These are phyloP conservation scores for Drosophila quinaria DNA, from an alignment of 2,888 invertebrate species.

Conservation along the genomic window DNA sequence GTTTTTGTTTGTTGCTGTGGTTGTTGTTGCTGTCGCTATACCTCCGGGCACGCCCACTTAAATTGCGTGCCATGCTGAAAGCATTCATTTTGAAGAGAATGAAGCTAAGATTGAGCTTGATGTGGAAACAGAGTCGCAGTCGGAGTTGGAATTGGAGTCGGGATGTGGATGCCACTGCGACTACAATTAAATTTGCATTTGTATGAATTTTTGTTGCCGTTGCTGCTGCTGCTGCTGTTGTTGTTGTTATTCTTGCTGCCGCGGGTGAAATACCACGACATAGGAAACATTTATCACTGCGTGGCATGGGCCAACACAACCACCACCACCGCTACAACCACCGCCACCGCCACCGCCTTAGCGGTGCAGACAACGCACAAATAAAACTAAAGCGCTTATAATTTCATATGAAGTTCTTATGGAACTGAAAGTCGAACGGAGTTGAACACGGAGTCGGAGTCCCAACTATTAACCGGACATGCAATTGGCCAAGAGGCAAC, in stretches of 20 bases:
- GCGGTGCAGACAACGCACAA: conserved; percentile 68
- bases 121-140: conserved; percentile 43
- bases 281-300: conserved; percentile 85
- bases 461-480: conserved; percentile 77
- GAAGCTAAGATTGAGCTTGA: conserved; percentile 58
- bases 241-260: conserved; percentile 52
- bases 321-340: conserved; percentile 25
- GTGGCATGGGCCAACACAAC: conserved; percentile 43
- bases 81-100: conserved; percentile 77
- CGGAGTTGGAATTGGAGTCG: conserved; percentile 18
- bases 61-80: conserved; percentile 84
- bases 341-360: conserved; percentile 55
- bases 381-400: conserved; percentile 84
- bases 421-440: conserved; percentile 34
- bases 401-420: conserved; percentile 82
- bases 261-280: conserved; percentile 79
- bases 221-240: conserved; percentile 39
- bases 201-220: conserved; percentile 74
- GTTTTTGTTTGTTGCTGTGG: conserved; percentile 28
- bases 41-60: conserved; percentile 83
- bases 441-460: conserved; percentile 41
- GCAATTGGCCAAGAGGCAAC: conserved; percentile 68
- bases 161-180: conserved; percentile 60
- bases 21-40: conserved; percentile 47
- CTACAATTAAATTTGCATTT: conserved; percentile 86